phyloP scores from a whole-genome alignment of 2,888 invertebrate genomes.

The Theristus sp. region DNA sequence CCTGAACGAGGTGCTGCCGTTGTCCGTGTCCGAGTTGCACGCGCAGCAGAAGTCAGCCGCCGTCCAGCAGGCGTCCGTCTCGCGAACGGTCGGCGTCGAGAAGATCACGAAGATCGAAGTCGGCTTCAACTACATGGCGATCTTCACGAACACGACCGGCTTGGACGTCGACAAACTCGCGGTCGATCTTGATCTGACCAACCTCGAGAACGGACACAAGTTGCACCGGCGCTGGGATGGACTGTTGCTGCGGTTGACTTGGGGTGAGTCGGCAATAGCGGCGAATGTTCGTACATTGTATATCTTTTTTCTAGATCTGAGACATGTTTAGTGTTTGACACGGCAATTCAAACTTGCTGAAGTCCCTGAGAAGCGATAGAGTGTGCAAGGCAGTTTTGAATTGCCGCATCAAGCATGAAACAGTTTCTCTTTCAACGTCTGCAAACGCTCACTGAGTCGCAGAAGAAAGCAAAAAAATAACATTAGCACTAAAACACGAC shows the following conservation, averaged over 20 bases:
- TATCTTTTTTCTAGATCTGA: too few relatives aligned
- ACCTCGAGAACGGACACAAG: background rate
- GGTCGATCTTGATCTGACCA: background rate
- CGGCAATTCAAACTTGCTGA: too few relatives aligned
- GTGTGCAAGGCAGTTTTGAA: too few relatives aligned
- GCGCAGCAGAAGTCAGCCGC: background rate
- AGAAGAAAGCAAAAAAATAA: too few relatives aligned
- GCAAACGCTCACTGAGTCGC: too few relatives aligned
- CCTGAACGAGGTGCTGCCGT: background rate
- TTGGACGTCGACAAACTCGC: background rate
- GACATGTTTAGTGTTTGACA: too few relatives aligned
- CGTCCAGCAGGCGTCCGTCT: background rate
- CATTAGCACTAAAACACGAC: too few relatives aligned
- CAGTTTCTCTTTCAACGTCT: too few relatives aligned
- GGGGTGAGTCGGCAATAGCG: too few relatives aligned
- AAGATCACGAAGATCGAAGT: background rate
- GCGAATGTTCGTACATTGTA: too few relatives aligned
- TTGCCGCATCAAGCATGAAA: too few relatives aligned
- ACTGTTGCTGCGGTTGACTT: background rate
- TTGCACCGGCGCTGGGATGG: background rate
- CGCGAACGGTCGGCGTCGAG: background rate
- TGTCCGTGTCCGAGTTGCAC: background rate
- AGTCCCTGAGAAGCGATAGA: too few relatives aligned
- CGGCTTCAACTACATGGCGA: background rate
- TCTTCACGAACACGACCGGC: background rate